Conservation (phyloP, 2,113 vertebrate species). For the Rhegmatorhina hoffmannsi region DNA sequence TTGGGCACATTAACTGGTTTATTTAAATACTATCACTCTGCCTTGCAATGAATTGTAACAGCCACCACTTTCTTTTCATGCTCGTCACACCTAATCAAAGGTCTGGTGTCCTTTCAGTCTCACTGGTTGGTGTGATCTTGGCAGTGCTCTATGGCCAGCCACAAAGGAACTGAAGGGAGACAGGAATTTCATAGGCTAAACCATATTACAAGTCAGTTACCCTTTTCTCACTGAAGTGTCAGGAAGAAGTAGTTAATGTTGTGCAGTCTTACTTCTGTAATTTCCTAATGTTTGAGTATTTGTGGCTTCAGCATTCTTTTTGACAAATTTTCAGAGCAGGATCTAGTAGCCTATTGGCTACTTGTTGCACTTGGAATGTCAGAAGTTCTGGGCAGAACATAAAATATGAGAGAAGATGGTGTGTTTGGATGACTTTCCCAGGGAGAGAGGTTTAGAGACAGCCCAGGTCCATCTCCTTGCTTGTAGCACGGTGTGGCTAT, state of each 20-base stretch:
- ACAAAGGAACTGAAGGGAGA: neutral
- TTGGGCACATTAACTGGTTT: accelerated
- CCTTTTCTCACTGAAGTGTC: neutral
- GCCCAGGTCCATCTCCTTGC: neutral
- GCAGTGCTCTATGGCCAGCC: neutral
- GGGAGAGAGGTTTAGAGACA: neutral
- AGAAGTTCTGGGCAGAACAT: neutral
- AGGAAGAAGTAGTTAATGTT: neutral
- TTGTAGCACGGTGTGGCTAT: neutral
- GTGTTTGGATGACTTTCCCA: neutral
- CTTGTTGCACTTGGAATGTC: neutral
- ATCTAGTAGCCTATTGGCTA: neutral
- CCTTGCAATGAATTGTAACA: neutral
- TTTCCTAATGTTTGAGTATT: neutral
- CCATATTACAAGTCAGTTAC: neutral
- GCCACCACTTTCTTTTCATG: neutral
- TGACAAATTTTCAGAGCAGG: neutral
- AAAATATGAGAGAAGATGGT: neutral
- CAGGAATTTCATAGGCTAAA: neutral
- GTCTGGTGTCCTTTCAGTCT: neutral
- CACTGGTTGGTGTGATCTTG: neutral
- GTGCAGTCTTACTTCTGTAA: neutral
- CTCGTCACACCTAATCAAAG: neutral
- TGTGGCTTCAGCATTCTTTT: neutral
- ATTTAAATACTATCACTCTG: neutral